Base-by-base conservation (phyloP, 2,888 invertebrate genomes). In the Ennomos quercinarius region DNA sequence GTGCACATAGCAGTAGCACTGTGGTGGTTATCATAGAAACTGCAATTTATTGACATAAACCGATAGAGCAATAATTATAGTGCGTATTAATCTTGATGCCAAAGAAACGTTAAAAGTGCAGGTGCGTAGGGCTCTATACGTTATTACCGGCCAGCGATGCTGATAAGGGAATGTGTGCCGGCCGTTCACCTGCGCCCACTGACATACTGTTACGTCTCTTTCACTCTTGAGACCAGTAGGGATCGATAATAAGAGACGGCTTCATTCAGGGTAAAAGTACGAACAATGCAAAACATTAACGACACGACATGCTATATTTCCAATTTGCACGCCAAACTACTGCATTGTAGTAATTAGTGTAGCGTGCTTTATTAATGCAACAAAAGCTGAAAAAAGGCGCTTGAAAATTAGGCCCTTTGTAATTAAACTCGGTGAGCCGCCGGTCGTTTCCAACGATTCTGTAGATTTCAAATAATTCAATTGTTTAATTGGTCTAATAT, bases 131-230 rank as follows among this genome's bases (percentile, higher is more conserved):
- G 34, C 27, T 45, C 60, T 42, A 46, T 43, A 42, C 51, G 66
- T 77, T 87, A 85, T 84, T 84, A 84, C 84, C 83, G 87, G 83
- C 80, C 79, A 76, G 71, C 80, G 74, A 11, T 57, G 79, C 77
- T 91, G 90, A 91, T 91, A 91, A 89, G 84, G 80, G 80, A 89
- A 91, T 90, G 87, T 91, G 79, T 88, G 90, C 79, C 89, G 91
- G 89, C 79, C 91, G 81, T 91, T 91, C 87, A 91, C 90, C 91
- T 83, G 87, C 84, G 76, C 86, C 87, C 85, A 87, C 84, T 87
- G 84, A 88, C 87, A 87, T 80, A 84, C 77, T 79, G 55, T 72
- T 67, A 71, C 74, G 64, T 88, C 84, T 81, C 77, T 75, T 68
- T 88, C 83, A 67, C 78, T 71, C 81, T 63, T 63, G 60, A 70